Percentiles rank a stretch among this genome's conserved stretches.
Evolutionary conservation across 2,797 vertebrate species (phyloP).

Genomic region (Acanthurus lineatus): DNA sequence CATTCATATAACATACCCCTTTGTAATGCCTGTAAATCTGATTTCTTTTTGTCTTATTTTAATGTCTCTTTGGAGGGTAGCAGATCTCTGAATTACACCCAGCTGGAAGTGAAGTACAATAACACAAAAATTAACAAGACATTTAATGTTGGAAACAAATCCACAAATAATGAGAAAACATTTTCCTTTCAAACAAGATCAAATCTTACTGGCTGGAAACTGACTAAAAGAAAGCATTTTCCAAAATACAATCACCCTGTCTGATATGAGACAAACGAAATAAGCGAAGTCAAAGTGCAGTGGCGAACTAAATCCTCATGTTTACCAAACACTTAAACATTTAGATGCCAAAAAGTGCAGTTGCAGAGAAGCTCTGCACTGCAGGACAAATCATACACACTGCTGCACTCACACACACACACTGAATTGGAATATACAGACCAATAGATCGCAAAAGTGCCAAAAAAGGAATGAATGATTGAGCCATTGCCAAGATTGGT

Average conservation of each 20-base stretch:
- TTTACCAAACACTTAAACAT: constrained; percentile 67
- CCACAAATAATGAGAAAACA: constrained; percentile 13
- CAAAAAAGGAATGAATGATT: constrained; percentile 74
- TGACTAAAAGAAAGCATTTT: constrained; percentile 47
- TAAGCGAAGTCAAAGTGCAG: constrained; percentile 65
- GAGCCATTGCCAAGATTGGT: constrained; percentile 35
- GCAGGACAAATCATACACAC: constrained; percentile 34
- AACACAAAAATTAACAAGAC: constrained; percentile 48
- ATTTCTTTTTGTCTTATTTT: constrained; percentile 38
- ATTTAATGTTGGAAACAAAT: constrained; percentile 58
- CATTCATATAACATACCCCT: constrained; percentile 51
- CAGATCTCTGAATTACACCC: constrained; percentile 49
- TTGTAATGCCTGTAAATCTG: constrained; percentile 20
- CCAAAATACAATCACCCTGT: constrained; percentile 79
- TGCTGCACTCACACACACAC: constrained; percentile 25
- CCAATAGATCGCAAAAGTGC: constrained; percentile 58
- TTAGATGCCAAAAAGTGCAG: constrained; percentile 69
- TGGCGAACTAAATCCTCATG: constrained; percentile 38
- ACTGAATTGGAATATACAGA: constrained; percentile 40
- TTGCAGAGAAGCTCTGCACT: constrained; percentile 40
- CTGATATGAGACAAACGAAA: constrained; percentile 65
- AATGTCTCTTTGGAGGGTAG: constrained; percentile 55
- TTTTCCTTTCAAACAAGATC: constrained; percentile 30
- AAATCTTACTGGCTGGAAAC: constrained; percentile 40
- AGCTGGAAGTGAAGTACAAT: constrained; percentile 34